Base-by-base conservation (phyloP, 2,113 vertebrate species). In the Probosciger aterrimus region DNA sequence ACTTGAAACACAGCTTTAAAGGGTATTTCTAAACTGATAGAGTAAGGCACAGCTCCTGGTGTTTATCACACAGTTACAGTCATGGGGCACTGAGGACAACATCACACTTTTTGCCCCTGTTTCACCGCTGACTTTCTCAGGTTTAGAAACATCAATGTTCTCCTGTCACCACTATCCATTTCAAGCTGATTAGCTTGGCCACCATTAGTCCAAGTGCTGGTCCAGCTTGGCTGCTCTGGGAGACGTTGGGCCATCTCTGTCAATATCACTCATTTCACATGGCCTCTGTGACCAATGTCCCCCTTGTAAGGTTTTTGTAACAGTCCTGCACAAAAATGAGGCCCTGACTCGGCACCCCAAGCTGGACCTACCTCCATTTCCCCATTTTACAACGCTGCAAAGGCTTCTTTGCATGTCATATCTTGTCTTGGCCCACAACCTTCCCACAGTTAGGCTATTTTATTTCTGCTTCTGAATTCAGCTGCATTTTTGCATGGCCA, bases 381-480 rank as follows among this genome's bases (percentile, higher is more conserved):
- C 52, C 86, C 82, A 82, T 87, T 91, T 55, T 37, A n/a, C 57
- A 79, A 2, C 30, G 18, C 11, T 55, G 27, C 1, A 1, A 65
- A 86, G 37, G 41, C 49, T 41, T 74, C 0, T 0, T 25, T 82
- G 82, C 53, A 82, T 0, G 0, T 9, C 9, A 20, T 37, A 31
- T 41, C 35, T 67, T 60, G 15, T 18, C 74, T 73, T 65, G 55
- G 43, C 49, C 47, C 20, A 75, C 57, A 70, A 76, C 52, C 18
- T 93, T 93, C 90, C 85, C 90, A 75, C 65, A 84, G 50, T 31
- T 39, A 28, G 60, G 57, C 62, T 80, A 35, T 82, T 87, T 85
- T 87, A 93, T 88, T 94, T 92, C 95, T 94, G 78, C 62, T 82
- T 96, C 92, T 90, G 67, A 93, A 77, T 52, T 64, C 88, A 95